Percentiles rank a stretch among this genome's conserved stretches.
These are phyloP conservation scores for Probosciger aterrimus DNA, from an alignment of 2,113 vertebrate genomes.

Conservation along the genomic window DNA sequence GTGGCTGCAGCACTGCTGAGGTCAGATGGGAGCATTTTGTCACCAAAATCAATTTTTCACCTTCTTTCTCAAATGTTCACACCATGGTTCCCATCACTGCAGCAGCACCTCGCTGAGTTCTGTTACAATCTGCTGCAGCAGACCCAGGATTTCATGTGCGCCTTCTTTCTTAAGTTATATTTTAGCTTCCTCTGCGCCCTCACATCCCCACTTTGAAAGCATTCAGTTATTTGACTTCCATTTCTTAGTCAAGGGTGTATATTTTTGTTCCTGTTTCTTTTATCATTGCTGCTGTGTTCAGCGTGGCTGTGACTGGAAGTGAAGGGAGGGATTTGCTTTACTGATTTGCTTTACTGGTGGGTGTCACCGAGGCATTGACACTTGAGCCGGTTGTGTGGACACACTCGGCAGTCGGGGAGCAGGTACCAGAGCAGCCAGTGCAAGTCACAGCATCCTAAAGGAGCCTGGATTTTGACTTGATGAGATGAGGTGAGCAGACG, in stretches of 20 bases:
- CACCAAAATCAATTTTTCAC: fast-evolving
- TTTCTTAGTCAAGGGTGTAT: background rate
- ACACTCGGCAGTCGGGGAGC: background rate
- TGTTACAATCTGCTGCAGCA: background rate
- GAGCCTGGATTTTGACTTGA: background rate
- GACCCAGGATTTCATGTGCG: background rate
- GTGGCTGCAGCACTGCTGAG: background rate
- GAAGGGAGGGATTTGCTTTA: background rate
- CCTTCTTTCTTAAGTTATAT: background rate
- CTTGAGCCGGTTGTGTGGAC: background rate
- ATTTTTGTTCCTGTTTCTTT: background rate
- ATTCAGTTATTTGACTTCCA: background rate
- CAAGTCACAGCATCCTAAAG: background rate
- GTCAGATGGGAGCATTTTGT: background rate
- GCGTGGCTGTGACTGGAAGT: background rate
- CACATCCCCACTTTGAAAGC: fast-evolving
- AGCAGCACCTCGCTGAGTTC: fast-evolving
- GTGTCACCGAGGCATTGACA: background rate
- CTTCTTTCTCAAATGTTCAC: background rate
- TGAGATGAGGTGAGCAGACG: background rate
- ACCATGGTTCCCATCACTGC: background rate
- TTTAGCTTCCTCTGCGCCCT: background rate
- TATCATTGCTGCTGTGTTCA: background rate
- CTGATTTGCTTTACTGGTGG: background rate
- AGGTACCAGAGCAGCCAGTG: background rate